These are phyloP conservation scores for Hydractinia echinata DNA, from an alignment of 30 jellyfish, hydroid and myxozoan species.

Conservation along the genomic window DNA sequence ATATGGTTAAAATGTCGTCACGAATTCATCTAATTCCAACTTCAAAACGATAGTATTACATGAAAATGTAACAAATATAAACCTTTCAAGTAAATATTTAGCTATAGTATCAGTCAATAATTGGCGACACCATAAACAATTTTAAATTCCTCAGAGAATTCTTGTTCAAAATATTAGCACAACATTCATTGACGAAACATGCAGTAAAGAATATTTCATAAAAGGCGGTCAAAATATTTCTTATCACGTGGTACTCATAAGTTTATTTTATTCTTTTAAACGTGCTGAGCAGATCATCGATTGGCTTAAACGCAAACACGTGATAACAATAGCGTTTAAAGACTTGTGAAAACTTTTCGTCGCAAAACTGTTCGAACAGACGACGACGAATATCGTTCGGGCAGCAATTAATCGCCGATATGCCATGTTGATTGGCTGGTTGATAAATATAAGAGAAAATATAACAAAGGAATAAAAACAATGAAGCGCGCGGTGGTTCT, in stretches of 20 bases:
- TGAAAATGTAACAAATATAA: too few relatives aligned
- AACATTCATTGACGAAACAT: slow-evolving; percentile 10
- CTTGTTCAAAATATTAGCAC: slow-evolving; percentile 12
- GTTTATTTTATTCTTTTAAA: background rate
- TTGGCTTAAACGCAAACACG: slow-evolving; percentile 15
- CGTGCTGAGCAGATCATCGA: background rate
- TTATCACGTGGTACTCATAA: slow-evolving; percentile 16
- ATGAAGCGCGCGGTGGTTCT: too few relatives aligned
- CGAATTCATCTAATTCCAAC: too few relatives aligned
- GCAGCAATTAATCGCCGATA: slow-evolving; percentile 16
- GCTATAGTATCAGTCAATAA: background rate
- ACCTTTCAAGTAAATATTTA: too few relatives aligned
- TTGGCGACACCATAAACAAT: slow-evolving; percentile 32
- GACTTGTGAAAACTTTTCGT: slow-evolving; percentile 7
- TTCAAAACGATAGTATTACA: too few relatives aligned
- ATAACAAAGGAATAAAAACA: too few relatives aligned
- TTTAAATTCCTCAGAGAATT: slow-evolving; percentile 14
- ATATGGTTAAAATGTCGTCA: too few relatives aligned
- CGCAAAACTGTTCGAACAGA: slow-evolving; percentile 16
- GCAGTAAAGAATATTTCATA: slow-evolving; percentile 12
- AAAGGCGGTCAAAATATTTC: background rate
- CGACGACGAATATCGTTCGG: background rate
- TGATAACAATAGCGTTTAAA: background rate
- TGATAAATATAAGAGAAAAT: background rate
- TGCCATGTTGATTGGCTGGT: slow-evolving; percentile 10